phyloP scores from a whole-genome alignment of 1,140 invertebrate species.

The Brachystomella parvula region DNA sequence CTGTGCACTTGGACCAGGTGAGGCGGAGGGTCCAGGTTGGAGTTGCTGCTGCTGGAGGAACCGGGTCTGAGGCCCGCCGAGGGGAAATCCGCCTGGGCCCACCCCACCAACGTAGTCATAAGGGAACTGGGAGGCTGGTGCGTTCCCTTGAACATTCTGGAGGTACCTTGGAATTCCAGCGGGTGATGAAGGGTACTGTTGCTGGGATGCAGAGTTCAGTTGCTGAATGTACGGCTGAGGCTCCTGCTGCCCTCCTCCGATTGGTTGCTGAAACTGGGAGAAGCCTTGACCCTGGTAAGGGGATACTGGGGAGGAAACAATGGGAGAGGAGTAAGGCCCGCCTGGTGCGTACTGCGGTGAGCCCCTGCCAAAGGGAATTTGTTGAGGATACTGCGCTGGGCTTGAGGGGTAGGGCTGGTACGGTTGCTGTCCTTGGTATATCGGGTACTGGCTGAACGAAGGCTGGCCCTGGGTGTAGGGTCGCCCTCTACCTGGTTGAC shows the following conservation, averaged over 20 bases:
- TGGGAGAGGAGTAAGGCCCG: background rate
- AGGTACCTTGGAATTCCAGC: background rate
- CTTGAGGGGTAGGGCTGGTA: conserved; percentile 9
- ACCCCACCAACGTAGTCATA: conserved; percentile 1
- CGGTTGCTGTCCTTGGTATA: conserved; percentile 10
- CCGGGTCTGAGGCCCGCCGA: background rate
- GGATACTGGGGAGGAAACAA: background rate
- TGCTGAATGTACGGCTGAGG: background rate
- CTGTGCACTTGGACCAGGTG: background rate
- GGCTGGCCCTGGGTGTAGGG: conserved; percentile 15
- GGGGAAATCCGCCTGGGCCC: background rate
- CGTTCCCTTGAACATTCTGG: background rate
- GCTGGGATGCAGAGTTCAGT: background rate
- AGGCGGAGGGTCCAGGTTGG: background rate
- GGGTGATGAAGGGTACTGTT: background rate
- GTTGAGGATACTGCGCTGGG: conserved; percentile 6
- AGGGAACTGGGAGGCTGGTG: background rate
- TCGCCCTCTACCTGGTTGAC: conserved; percentile 8
- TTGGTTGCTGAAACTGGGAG: background rate
- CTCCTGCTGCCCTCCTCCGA: background rate
- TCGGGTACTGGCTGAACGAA: background rate
- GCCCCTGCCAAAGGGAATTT: background rate
- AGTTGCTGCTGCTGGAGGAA: background rate
- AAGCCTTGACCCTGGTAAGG: conserved; percentile 1
- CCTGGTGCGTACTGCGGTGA: background rate